Evolutionary conservation across 2,888 invertebrate genomes (phyloP), one percentile per base, ranked within the genome.

Genomic region (Hybos culiciformis): DNA sequence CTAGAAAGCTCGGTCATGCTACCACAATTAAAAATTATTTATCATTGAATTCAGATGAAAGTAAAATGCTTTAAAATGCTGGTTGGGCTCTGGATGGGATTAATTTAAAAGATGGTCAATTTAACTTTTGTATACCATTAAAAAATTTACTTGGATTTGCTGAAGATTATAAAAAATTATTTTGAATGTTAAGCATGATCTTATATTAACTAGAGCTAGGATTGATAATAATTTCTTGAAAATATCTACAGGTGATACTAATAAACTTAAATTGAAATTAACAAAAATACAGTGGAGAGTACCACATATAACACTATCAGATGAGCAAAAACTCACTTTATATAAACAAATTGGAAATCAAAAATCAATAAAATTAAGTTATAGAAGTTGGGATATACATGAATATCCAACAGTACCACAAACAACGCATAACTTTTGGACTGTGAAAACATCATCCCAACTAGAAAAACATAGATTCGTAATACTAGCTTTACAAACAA

Each of bases 391-490:
- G 45, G 46, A 49, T 20, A 20, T 49, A 14, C 46, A 48, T 42
- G 45, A 49, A 39, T 49, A 48, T 41, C 45, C 49, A 26, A 21
- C 26, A 26, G 37, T 46, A 64, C 43, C 61, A 58, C 21, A 11
- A 45, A 42, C 41, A n/a, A 55, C 58, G 15, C 48, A 44, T 39
- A 54, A 58, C 48, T 53, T 59, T 15, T 60, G 61, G 62, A 48
- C 54, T n/a, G 48, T 61, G 5, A 59, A 58, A 49, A 59, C 61
- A 15, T 49, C 56, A 6, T 51, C 51, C 12, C 54, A 55, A 42
- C 44, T 62, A 32, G 62, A 63, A 51, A 61, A 60, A 51, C 62
- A 62, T 2, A 46, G 61, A 39, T 66, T 50, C 48, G 46, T 65
- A 15, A 57, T 66, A 34, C 32, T 63, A 17, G 61, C 54, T 11